These are phyloP conservation scores for Copidosoma floridanum DNA, from an alignment of 1,140 invertebrate genomes.

Conservation along the genomic window DNA sequence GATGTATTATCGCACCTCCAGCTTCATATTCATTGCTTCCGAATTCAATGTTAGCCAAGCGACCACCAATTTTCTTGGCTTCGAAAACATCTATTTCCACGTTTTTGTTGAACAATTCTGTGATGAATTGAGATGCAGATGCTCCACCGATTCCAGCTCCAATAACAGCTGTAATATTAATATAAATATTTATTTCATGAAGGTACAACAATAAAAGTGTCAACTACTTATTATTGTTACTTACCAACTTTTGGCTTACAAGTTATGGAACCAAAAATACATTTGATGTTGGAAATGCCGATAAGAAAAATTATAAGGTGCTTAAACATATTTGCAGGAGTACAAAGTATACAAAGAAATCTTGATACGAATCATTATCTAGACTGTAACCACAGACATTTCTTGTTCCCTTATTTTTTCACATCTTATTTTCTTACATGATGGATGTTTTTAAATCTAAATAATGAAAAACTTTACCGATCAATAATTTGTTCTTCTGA, in stretches of 20 bases:
- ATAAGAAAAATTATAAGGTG: no score
- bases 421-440: no score
- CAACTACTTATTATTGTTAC: conserved; percentile 1
- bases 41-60: conserved; percentile 58
- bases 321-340: no score
- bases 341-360: no score
- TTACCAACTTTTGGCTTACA: conserved; percentile 33
- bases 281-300: not conserved
- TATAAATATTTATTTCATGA: not conserved
- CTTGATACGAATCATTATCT: no score
- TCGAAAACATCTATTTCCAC: conserved; percentile 61
- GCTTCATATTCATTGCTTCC: conserved; percentile 59
- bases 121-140: conserved; percentile 61
- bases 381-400: no score
- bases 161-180: conserved; percentile 57
- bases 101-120: conserved; percentile 56
- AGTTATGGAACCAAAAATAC: conserved; percentile 9
- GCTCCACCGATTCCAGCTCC: conserved; percentile 68
- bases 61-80: conserved; percentile 59
- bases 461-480: no score
- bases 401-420: no score
- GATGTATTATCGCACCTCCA: conserved; percentile 64
- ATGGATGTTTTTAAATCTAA: no score
- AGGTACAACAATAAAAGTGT: not conserved
- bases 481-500: no score